Base-by-base conservation (phyloP, 2,888 invertebrate genomes). In the Dasypolia templi region DNA sequence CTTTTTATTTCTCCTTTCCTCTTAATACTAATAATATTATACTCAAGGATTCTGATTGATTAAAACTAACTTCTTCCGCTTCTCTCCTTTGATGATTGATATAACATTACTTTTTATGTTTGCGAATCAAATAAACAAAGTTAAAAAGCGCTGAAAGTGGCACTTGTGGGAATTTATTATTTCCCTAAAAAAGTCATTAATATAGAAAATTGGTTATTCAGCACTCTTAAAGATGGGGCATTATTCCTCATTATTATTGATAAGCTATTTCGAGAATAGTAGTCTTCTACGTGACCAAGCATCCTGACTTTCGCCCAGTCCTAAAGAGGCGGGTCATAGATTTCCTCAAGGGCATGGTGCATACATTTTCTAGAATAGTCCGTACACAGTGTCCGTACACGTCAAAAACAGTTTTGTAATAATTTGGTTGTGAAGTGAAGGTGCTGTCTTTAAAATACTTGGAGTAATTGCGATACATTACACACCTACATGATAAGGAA, bases 11-110 rank as follows among this genome's bases (percentile, higher is more conserved):
- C n/a, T n/a, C n/a, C 32, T 44, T 53, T 51, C 12, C 22, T 46
- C 46, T 44, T 39, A 66, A n/a, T 11, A 49, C 11, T 51, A 51
- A 29, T 42, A 70, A 42, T 53, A 26, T 11, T 59, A 49, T 26
- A 39, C n/a, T 42, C 65, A 66, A 79, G 81, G 71, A 26, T 32
- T 11, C 58, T 66, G 55, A 69, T 72, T 75, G 65, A 66, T 82
- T 49, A 42, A 29, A 14, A 61, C 42, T 44, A 62, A 35, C 75
- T 80, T 84, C 75, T 80, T 84, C 75, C 84, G 75, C 39, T 42
- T 3, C 14, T 51, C 64, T 53, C 53, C 55, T 79, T 69, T 82
- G 81, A 82, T 72, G 59, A 68, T 58, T 64, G 58, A 62, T 59
- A 63, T 22, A 32, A 68, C 55, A 83, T 75, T 69, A 56, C 42